Evolutionary conservation across 2,888 invertebrate species (phyloP), one percentile per base, ranked within the genome.

Genomic region (Eupithecia subumbrata): DNA sequence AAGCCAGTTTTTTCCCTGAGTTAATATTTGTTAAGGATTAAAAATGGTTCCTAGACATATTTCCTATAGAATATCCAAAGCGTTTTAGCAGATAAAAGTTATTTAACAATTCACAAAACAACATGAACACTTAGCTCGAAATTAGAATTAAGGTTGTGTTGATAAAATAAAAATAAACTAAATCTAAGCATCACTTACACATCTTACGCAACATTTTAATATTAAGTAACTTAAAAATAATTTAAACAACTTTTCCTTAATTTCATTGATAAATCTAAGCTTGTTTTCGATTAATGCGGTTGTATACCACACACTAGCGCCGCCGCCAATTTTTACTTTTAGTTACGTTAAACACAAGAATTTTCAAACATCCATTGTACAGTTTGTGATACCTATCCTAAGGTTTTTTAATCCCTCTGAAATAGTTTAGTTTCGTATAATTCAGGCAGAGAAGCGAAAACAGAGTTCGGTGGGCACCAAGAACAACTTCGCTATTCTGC

Each of bases 151-250:
- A 25, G 25, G 60, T 25, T 30, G 63, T 30, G n/a, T 16, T 63
- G 25, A 56, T 16, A 68, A 68, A 68, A 43, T 63, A 37, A 75
- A 70, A 74, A 77, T 64, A 76, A 72, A 76, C 73, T 72, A 72
- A 71, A 74, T 76, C 71, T 67, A 73, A 76, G 72, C 48, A 72
- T 77, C 76, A 73, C 66, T 69, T 75, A 77, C 63, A 72, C 68
- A 76, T 72, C 63, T 72, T 75, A 75, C 48, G 25, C 34, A 64
- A 64, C 18, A 34, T 34, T 18, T 34, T 16, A 14, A 63, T 16
- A 63, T 12, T 64, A 22, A 11, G 52, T 56, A 34, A 34, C 64
- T 64, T 30, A 64, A 64, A 64, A 11, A 34, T 18, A 34, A 64
- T 34, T 56, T 2, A 60, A 60, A 60, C 60, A 14, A 60, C 60